Conservation (phyloP, 2,797 vertebrate genomes). For the Alca torda region DNA sequence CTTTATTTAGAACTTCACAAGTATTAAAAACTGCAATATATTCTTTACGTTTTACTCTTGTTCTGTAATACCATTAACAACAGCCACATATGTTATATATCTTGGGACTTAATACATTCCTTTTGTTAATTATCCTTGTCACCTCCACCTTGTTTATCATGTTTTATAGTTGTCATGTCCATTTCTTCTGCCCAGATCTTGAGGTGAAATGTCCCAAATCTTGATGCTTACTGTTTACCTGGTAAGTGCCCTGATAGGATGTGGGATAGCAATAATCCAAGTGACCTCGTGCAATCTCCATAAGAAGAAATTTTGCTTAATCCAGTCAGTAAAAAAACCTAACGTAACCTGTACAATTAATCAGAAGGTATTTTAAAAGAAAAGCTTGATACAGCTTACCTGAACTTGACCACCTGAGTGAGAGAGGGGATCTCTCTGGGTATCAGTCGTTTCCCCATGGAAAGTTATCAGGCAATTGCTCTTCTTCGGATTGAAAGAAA, state of each 20-base stretch:
- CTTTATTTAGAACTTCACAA: background rate
- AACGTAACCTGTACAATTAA: background rate
- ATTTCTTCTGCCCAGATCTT: background rate
- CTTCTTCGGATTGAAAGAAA: background rate
- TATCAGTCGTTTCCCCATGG: background rate
- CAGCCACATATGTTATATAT: background rate
- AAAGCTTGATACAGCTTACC: background rate
- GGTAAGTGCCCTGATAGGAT: background rate
- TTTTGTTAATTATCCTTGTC: background rate
- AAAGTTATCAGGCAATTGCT: background rate
- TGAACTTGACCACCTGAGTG: background rate
- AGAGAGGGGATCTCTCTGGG: background rate
- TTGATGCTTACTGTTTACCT: background rate
- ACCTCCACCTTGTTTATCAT: background rate
- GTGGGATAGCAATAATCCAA: background rate
- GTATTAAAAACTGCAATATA: background rate
- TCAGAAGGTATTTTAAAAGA: background rate
- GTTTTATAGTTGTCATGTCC: background rate
- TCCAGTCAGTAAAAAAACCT: background rate
- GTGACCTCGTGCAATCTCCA: background rate
- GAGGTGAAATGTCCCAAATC: background rate
- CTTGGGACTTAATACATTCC: background rate
- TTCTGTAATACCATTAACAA: background rate
- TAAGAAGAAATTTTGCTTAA: background rate
- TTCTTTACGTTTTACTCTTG: background rate